Evolutionary conservation across 2,113 vertebrate species (phyloP).

Genomic region (Trematocara stigmaticum): DNA sequence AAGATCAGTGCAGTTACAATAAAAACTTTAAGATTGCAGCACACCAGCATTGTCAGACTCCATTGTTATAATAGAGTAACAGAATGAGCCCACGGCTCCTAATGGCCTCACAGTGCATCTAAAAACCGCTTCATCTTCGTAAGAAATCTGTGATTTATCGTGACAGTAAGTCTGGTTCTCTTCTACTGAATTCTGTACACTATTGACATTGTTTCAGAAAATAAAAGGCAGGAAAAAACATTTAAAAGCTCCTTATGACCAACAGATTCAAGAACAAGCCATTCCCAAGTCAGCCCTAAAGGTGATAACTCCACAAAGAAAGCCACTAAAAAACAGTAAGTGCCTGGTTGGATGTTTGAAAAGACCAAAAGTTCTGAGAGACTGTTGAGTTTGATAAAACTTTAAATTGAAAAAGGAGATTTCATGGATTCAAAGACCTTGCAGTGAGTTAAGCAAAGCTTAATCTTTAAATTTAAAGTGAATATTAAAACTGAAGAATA

Average conservation of each 20-base stretch:
- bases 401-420: not conserved
- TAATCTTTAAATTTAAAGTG: not conserved
- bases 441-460: not conserved
- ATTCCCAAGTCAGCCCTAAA: not conserved
- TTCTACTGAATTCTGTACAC: not conserved
- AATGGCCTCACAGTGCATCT: not conserved
- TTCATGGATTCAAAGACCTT: not conserved
- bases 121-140: not conserved
- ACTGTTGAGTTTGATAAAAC: not conserved
- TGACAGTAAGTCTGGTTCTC: not conserved
- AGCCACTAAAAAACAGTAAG: not conserved
- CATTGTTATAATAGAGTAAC: not conserved
- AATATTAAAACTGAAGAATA: not conserved
- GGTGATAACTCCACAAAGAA: not conserved
- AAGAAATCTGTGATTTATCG: not conserved
- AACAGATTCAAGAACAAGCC: not conserved
- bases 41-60: not conserved
- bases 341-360: not conserved
- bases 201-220: not conserved
- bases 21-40: slow-evolving; percentile 3
- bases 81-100: not conserved
- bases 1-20: not conserved
- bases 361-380: not conserved
- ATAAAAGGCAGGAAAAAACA: not conserved
- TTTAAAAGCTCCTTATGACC: not conserved